Percentiles rank a stretch among this genome's conserved stretches.
Conservation (phyloP, 2,888 invertebrate genomes). For the Diplazon laetatorius region DNA sequence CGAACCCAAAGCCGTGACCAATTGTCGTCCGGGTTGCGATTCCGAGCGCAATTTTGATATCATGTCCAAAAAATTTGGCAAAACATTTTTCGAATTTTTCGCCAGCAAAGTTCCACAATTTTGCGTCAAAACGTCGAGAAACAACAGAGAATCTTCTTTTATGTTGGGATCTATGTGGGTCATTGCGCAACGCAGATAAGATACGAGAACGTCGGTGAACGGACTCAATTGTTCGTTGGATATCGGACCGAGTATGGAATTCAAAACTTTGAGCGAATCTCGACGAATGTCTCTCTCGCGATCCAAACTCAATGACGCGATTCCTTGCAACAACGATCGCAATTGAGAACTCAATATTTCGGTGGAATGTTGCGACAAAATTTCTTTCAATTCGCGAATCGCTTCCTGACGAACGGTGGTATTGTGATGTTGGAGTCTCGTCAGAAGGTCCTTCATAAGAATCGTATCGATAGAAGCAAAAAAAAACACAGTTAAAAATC, state of each 20-base stretch:
- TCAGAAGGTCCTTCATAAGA: constrained; percentile 87
- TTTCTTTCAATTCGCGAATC: constrained; percentile 85
- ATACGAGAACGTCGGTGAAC: constrained; percentile 90
- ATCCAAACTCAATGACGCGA: constrained; percentile 89
- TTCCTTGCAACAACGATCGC: constrained; percentile 87
- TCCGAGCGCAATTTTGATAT: constrained; percentile 89
- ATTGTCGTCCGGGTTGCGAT: constrained; percentile 86
- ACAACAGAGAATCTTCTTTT: constrained; percentile 91
- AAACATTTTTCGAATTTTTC: constrained; percentile 87
- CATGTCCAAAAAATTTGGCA: constrained; percentile 92
- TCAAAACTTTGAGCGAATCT: constrained; percentile 85
- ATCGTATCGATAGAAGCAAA: no score
- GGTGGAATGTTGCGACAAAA: constrained; percentile 83
- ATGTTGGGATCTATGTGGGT: constrained; percentile 92
- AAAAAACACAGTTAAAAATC: no score
- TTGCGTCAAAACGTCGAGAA: constrained; percentile 90
- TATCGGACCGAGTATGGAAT: constrained; percentile 82
- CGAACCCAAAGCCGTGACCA: constrained; percentile 88
- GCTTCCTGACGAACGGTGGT: constrained; percentile 87
- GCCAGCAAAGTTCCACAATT: constrained; percentile 87
- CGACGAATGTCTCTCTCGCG: constrained; percentile 86
- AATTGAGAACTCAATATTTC: constrained; percentile 85
- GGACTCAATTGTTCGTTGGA: constrained; percentile 85
- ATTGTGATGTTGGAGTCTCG: constrained; percentile 90
- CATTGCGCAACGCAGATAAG: constrained; percentile 94